phyloP scores from a whole-genome alignment of 2,797 vertebrate species.

The Melopsittacus undulatus region DNA sequence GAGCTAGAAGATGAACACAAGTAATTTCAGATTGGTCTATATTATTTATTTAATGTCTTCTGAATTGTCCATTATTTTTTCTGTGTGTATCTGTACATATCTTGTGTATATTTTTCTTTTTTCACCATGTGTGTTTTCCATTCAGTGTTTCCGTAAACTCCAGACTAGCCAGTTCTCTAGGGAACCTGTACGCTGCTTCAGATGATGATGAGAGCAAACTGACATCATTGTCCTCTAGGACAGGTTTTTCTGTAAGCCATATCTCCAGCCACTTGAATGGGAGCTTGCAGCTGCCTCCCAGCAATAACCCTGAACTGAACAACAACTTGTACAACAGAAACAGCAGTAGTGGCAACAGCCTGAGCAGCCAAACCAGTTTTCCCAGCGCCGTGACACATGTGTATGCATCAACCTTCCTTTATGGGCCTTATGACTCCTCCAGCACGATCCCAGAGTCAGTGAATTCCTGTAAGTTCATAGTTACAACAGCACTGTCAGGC shows the following conservation, averaged over 20 bases:
- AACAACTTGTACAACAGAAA: constrained; percentile 85
- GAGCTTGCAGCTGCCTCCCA: constrained; percentile 69
- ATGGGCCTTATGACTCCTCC: constrained; percentile 81
- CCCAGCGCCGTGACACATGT: constrained; percentile 75
- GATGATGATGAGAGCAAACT: constrained; percentile 78
- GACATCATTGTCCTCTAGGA: constrained; percentile 72
- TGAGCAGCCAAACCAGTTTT: constrained; percentile 52
- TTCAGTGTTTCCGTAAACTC: constrained; percentile 86
- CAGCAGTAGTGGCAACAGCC: constrained; percentile 65
- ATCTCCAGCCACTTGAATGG: constrained; percentile 78
- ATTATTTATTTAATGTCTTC: constrained; percentile 29
- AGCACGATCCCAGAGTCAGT: constrained; percentile 88
- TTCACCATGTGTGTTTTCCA: constrained; percentile 71
- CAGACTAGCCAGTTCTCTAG: constrained; percentile 91
- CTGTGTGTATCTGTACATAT: not conserved
- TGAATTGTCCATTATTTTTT: constrained; percentile 27
- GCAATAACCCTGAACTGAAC: constrained; percentile 87
- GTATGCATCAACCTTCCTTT: constrained; percentile 72
- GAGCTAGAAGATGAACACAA: not conserved
- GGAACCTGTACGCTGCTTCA: constrained; percentile 85
- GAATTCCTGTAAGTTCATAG: constrained; percentile 91
- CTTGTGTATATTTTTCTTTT: constrained; percentile 53
- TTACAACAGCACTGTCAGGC: constrained; percentile 52
- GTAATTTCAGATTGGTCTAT: constrained; percentile 28
- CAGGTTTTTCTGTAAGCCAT: constrained; percentile 70